phyloP scores from a whole-genome alignment of 2,113 vertebrate species.

The Hydrochoerus hydrochaeris region DNA sequence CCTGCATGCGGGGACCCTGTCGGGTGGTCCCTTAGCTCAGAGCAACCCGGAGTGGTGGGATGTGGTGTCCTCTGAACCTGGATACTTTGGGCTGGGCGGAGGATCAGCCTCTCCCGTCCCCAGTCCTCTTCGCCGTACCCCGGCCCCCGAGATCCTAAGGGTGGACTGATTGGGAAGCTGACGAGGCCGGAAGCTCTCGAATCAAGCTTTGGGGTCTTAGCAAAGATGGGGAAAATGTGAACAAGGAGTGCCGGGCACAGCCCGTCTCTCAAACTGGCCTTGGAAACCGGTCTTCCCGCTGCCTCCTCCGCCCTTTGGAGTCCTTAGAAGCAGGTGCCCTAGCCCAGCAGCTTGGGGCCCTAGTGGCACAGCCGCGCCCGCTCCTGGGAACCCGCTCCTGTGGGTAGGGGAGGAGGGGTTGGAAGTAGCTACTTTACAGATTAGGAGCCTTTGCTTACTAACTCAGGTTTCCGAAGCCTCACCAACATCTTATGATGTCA shows the following conservation, averaged over 20 bases:
- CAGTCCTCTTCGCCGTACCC: no score
- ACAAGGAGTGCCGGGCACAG: neutral
- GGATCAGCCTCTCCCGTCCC: neutral
- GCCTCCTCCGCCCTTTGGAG: neutral
- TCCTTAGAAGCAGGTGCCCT: slow-evolving; percentile 5
- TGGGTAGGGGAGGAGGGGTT: neutral
- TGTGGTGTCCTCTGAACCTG: neutral
- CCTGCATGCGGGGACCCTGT: neutral
- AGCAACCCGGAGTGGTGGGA: neutral
- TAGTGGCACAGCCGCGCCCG: neutral
- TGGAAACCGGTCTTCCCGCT: slow-evolving; percentile 43
- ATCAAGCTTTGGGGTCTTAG: no score
- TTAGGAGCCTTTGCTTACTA: neutral
- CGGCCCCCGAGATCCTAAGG: neutral
- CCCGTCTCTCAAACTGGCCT: neutral
- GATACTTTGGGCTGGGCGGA: neutral
- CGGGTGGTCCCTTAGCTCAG: neutral
- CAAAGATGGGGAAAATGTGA: neutral
- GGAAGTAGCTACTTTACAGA: slow-evolving; percentile 32
- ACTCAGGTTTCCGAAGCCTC: slow-evolving; percentile 27
- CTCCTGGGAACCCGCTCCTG: neutral
- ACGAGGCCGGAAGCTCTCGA: neutral
- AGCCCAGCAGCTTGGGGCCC: neutral
- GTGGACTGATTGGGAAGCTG: neutral
- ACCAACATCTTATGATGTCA: neutral